A percentile compares a stretch with the other conserved stretches of the same genome.
Evolutionary conservation across 2,888 invertebrate genomes (phyloP).

Genomic region (Caenorhabditis macrosperma): DNA sequence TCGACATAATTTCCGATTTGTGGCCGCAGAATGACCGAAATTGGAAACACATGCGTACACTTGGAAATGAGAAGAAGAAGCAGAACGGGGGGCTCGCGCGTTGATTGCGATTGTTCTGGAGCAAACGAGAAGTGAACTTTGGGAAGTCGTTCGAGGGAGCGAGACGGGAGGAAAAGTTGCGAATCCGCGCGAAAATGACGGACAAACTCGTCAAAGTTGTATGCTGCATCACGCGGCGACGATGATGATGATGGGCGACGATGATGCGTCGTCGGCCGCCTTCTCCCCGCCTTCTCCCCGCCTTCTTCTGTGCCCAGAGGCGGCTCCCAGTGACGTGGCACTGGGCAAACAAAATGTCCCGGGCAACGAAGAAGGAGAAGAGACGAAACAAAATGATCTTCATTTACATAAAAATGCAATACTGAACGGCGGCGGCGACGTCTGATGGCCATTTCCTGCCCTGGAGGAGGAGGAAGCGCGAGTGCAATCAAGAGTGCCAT

Average conservation of each 20-base stretch:
- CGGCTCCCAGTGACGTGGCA: slow-evolving; percentile 4
- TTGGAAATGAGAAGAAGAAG: not conserved
- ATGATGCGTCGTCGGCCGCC: not conserved
- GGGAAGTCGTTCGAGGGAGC: not conserved
- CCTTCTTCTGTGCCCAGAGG: slow-evolving; percentile 3
- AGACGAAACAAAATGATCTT: not conserved
- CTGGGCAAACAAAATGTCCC: not conserved
- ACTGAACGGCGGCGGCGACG: not conserved
- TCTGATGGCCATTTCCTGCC: slow-evolving; percentile 1
- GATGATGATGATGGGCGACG: no score
- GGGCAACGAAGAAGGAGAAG: not conserved
- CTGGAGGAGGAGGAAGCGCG: not conserved
- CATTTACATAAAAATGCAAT: slow-evolving; percentile 26
- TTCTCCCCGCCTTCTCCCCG: not conserved
- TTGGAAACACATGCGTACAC: not conserved
- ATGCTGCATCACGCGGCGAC: slow-evolving; percentile 3
- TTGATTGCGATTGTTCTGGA: not conserved
- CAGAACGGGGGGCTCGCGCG: not conserved
- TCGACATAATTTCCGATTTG: slow-evolving; percentile 19
- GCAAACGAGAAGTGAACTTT: not conserved
- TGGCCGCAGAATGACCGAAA: not conserved
- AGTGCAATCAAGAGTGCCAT: slow-evolving; percentile 32
- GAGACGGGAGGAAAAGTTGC: slow-evolving; percentile 1
- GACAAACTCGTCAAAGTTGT: slow-evolving; percentile 5
- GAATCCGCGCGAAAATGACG: slow-evolving; percentile 3